These are phyloP conservation scores for Indicator indicator DNA, from an alignment of 2,113 vertebrate genomes.

Conservation along the genomic window DNA sequence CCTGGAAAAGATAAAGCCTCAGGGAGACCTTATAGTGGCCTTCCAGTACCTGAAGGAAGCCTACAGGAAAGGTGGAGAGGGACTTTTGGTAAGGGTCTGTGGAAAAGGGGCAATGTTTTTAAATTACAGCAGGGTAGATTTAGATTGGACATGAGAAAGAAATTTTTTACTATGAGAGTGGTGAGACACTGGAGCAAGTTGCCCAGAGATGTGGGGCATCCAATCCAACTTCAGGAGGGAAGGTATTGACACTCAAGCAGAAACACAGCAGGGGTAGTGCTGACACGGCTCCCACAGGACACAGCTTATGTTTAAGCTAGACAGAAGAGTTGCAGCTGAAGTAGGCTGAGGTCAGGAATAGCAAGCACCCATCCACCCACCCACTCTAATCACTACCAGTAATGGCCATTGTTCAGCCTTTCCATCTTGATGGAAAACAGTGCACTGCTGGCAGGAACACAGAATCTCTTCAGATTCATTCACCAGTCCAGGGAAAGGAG, in stretches of 20 bases:
- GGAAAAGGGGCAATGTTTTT: too few species aligned
- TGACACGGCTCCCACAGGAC: neutral
- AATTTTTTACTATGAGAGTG: too few species aligned
- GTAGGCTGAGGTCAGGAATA: neutral
- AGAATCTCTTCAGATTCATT: neutral
- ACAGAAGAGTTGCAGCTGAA: neutral
- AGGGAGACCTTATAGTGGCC: too few species aligned
- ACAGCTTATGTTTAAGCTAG: neutral
- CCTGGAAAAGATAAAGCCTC: too few species aligned
- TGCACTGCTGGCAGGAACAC: neutral
- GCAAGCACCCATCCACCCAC: accelerated
- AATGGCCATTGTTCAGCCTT: neutral
- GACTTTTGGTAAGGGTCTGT: too few species aligned
- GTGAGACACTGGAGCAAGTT: too few species aligned
- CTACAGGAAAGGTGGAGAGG: too few species aligned
- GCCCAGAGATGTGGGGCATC: too few species aligned
- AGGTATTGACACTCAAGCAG: neutral
- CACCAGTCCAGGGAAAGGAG: neutral
- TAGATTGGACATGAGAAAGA: too few species aligned
- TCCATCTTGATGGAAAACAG: neutral
- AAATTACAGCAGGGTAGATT: too few species aligned
- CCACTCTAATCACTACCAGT: neutral
- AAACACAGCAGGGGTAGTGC: accelerated
- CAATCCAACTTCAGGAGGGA: neutral
- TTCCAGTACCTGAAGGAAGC: too few species aligned